A percentile compares a stretch with the other conserved stretches of the same genome.
These are phyloP conservation scores for Polyommatus iphigenia DNA, from an alignment of 2,888 invertebrate species.

Conservation along the genomic window DNA sequence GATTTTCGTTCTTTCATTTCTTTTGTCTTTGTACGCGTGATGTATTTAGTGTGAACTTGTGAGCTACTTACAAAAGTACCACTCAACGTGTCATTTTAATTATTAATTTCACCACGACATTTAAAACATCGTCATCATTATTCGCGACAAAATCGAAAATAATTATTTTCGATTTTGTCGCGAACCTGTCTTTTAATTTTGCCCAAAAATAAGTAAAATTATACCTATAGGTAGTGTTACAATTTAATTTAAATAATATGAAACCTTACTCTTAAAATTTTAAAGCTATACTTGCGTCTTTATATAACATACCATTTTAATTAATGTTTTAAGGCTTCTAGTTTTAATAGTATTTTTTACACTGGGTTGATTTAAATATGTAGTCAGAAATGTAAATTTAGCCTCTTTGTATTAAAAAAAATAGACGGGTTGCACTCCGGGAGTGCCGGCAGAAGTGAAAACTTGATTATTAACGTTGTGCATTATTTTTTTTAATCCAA, in stretches of 20 bases:
- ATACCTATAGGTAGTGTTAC: not conserved
- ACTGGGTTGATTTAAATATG: not conserved
- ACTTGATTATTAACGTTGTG: too few relatives aligned
- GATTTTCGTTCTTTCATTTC: slow-evolving; percentile 19
- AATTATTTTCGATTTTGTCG: not conserved
- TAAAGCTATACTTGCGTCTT: too few relatives aligned
- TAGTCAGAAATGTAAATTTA: too few relatives aligned
- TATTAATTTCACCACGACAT: not conserved
- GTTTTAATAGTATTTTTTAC: not conserved
- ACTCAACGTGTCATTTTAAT: not conserved
- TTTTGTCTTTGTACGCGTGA: slow-evolving; percentile 3
- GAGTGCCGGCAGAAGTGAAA: too few relatives aligned
- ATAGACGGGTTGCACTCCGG: too few relatives aligned
- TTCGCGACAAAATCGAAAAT: too few relatives aligned
- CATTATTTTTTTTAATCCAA: too few relatives aligned
- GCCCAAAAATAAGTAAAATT: too few relatives aligned
- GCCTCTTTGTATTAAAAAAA: not conserved
- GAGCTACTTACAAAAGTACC: not conserved
- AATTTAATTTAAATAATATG: too few relatives aligned
- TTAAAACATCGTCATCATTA: not conserved
- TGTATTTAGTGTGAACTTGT: not conserved
- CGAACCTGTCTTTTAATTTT: not conserved
- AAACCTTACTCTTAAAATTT: too few relatives aligned
- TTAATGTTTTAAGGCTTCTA: not conserved
- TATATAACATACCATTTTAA: too few relatives aligned